Conservation (phyloP, 1,140 invertebrate species). For the Drosophila littoralis region DNA sequence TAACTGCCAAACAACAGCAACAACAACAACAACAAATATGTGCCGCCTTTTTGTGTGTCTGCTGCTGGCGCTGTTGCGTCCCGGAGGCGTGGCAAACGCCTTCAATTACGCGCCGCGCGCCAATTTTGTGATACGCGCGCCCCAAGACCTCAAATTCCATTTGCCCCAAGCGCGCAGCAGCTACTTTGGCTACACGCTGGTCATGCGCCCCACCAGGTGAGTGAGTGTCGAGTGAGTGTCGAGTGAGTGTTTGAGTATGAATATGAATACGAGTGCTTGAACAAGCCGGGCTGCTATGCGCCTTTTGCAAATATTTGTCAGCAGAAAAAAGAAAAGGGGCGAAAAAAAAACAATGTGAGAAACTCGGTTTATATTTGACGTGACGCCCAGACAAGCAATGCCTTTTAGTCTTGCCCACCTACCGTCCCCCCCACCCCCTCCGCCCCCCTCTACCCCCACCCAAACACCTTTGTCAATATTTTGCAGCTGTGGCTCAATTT, state of each 20-base stretch:
- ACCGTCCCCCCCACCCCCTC: neutral
- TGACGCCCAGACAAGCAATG: neutral
- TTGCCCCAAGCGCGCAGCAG: slow-evolving; percentile 72
- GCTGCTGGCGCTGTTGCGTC: slow-evolving; percentile 15
- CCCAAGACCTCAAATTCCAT: slow-evolving; percentile 61
- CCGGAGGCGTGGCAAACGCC: slow-evolving; percentile 22
- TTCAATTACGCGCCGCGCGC: slow-evolving; percentile 75
- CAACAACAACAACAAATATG: slow-evolving; percentile 30
- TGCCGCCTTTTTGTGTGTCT: slow-evolving; percentile 7
- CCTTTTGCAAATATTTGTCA: slow-evolving; percentile 15
- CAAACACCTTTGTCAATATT: slow-evolving; percentile 64
- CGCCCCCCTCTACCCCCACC: too few species aligned
- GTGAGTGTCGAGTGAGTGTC: slow-evolving; percentile 11
- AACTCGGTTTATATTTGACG: neutral
- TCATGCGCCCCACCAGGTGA: slow-evolving; percentile 77
- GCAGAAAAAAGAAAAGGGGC: neutral
- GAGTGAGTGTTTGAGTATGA: neutral
- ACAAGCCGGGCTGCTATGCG: neutral
- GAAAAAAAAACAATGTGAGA: neutral
- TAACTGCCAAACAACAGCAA: slow-evolving; percentile 18
- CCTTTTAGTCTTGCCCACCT: slow-evolving; percentile 9
- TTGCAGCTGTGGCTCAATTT: slow-evolving; percentile 31
- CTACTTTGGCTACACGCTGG: slow-evolving; percentile 79
- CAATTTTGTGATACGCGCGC: slow-evolving; percentile 58
- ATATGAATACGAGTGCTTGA: too few species aligned